Percentiles rank a stretch among this genome's conserved stretches.
These are phyloP conservation scores for Yponomeuta malinellus DNA, from an alignment of 2,888 invertebrate genomes.

Conservation along the genomic window DNA sequence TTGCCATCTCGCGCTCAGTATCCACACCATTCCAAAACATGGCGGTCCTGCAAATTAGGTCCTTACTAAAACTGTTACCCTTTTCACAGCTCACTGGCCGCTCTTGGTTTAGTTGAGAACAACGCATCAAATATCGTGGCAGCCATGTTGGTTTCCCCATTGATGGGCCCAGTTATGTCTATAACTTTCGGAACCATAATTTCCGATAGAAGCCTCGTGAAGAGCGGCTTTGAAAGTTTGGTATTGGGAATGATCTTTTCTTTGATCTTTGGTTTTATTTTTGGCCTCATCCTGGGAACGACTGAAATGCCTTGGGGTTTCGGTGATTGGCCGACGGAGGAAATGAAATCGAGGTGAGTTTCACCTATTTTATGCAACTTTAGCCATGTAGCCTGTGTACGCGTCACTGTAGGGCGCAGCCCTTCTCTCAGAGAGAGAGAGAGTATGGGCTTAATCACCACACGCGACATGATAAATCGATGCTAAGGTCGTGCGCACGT, in stretches of 20 bases:
- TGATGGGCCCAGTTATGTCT: conserved; percentile 92
- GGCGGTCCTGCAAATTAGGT: too few relatives aligned
- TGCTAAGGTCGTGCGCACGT: background rate
- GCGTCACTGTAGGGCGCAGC: too few relatives aligned
- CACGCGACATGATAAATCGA: background rate
- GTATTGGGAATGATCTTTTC: conserved; percentile 84
- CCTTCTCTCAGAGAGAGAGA: too few relatives aligned
- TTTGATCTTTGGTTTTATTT: conserved; percentile 85
- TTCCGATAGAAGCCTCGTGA: conserved; percentile 81
- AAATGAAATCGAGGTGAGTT: conserved; percentile 83
- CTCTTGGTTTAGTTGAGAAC: conserved; percentile 88
- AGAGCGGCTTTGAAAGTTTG: conserved; percentile 82
- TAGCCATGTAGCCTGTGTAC: background rate
- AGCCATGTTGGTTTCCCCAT: conserved; percentile 84
- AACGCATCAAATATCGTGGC: conserved; percentile 88
- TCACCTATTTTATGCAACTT: background rate
- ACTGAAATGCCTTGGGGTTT: conserved; percentile 86
- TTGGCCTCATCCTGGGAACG: conserved; percentile 83
- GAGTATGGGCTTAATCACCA: too few relatives aligned
- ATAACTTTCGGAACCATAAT: conserved; percentile 89
- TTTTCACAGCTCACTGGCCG: conserved; percentile 82
- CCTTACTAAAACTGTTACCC: background rate
- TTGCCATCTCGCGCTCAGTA: too few relatives aligned
- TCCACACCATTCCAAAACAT: too few relatives aligned
- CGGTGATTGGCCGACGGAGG: conserved; percentile 85